Base-by-base conservation (phyloP, 2,888 invertebrate genomes). In the Melikaiella ostensackeni region DNA sequence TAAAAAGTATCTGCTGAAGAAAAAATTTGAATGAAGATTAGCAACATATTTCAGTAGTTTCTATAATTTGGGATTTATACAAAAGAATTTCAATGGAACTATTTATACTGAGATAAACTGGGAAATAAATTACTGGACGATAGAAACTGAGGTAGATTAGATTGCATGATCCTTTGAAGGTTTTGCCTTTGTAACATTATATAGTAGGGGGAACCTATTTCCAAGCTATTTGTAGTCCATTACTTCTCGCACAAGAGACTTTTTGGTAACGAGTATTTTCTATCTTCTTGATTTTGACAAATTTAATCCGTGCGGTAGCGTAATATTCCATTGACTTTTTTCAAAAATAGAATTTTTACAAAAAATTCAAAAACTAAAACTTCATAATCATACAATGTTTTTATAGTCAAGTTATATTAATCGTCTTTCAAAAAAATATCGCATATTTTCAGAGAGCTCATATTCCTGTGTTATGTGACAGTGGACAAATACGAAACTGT, bases 161-260 rank as follows among this genome's bases (percentile, higher is more conserved):
- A 55, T 55, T 21, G 55, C 2, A 55, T 55, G n/a, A 55, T 55
- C 55, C 55, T 55, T 55, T 55, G 55, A 55, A 55, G n/a, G 21
- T 55, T 9, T 55, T 21, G 7, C 55, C 55, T 55, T 55, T 55
- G 21, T n/a, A 8, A 55, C n/a, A 55, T 55, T 55, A 21, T 21
- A 55, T 55, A 55, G 9, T 21, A 9, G 21, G 21, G 4, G 21
- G 11, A 55, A 21, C 9, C n/a, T 55, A 9, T 55, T 55, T 21
- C n/a, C 21, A 21, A 55, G 0, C 55, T 21, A 9, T 55, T 55
- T 55, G n/a, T 11, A 55, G 55, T 21, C 55, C 55, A 19, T 55
- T 21, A 55, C 21, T 55, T 55, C 55, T 21, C 6, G 21, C 2
- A 55, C 55, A 55, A 21, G 21, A 55, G 55, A 55, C n/a, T 55